These are phyloP conservation scores for Pelodiscus sinensis DNA, from an alignment of 2,113 vertebrate genomes.

Conservation along the genomic window DNA sequence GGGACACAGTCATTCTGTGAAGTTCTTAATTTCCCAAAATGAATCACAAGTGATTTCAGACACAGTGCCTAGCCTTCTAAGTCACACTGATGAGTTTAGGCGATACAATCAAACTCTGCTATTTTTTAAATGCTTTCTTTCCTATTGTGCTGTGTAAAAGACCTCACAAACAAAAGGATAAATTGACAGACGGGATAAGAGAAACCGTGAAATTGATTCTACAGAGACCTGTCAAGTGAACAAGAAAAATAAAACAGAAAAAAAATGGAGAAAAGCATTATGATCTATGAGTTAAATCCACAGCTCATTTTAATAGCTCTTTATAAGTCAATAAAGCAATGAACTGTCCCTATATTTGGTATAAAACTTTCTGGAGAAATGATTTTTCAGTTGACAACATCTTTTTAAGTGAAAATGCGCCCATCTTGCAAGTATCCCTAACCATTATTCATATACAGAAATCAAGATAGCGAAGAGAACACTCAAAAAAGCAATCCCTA, in stretches of 20 bases:
- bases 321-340: not conserved
- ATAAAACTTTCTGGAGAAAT: rapidly evolving
- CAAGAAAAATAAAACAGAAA: not conserved
- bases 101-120: not conserved
- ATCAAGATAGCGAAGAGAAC: not conserved
- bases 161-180: not conserved
- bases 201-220: not conserved
- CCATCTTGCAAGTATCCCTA: rapidly evolving
- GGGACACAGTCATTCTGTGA: rapidly evolving
- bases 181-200: not conserved
- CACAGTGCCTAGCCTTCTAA: not conserved
- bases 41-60: rapidly evolving
- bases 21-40: not conserved
- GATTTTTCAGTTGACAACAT: not conserved
- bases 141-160: not conserved
- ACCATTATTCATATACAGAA: rapidly evolving
- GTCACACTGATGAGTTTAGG: rapidly evolving
- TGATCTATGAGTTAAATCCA: not conserved
- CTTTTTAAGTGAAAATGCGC: not conserved
- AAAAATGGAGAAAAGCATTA: not conserved
- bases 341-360: not conserved
- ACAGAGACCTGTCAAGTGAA: not conserved
- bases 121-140: not conserved
- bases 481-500: not conserved
- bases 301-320: not conserved